Evolutionary conservation across 2,797 vertebrate species (phyloP).

Genomic region (Anableps anableps): DNA sequence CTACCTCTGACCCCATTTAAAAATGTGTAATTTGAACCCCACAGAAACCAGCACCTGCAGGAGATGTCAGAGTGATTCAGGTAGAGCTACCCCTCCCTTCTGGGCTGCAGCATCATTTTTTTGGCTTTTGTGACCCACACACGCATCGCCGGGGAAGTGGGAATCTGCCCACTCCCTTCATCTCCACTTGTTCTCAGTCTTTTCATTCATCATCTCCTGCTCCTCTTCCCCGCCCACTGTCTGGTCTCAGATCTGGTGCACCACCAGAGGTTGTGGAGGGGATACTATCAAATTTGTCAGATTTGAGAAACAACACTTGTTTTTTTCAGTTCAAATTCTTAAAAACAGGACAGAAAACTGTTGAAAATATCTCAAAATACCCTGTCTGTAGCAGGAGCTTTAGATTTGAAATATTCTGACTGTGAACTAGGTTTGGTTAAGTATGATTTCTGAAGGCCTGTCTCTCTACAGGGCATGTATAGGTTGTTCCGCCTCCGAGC

Average conservation of each 20-base stretch:
- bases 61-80: slow-evolving; percentile 91
- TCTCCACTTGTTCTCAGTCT: slow-evolving; percentile 74
- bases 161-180: slow-evolving; percentile 75
- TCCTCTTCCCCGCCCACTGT: slow-evolving; percentile 28
- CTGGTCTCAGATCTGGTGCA: slow-evolving; percentile 61
- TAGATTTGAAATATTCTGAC: slow-evolving; percentile 44
- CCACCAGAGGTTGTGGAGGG: slow-evolving; percentile 67
- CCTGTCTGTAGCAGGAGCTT: slow-evolving; percentile 42
- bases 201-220: slow-evolving; percentile 62
- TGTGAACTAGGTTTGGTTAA: slow-evolving; percentile 55
- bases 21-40: slow-evolving; percentile 90
- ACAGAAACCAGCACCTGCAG: slow-evolving; percentile 91
- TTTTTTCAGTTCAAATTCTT: slow-evolving; percentile 22
- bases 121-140: slow-evolving; percentile 3
- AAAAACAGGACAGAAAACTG: slow-evolving; percentile 7
- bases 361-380: slow-evolving; percentile 19
- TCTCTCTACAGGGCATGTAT: slow-evolving; percentile 74
- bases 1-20: slow-evolving; percentile 78
- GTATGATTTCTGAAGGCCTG: slow-evolving; percentile 70
- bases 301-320: slow-evolving; percentile 32
- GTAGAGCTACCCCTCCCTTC: slow-evolving; percentile 83
- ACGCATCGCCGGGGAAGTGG: slow-evolving; percentile 72
- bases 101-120: slow-evolving; percentile 83
- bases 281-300: slow-evolving; percentile 63
- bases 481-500: slow-evolving; percentile 74